Base-by-base conservation (phyloP, 2,888 invertebrate genomes). In the Sepiola atlantica region DNA sequence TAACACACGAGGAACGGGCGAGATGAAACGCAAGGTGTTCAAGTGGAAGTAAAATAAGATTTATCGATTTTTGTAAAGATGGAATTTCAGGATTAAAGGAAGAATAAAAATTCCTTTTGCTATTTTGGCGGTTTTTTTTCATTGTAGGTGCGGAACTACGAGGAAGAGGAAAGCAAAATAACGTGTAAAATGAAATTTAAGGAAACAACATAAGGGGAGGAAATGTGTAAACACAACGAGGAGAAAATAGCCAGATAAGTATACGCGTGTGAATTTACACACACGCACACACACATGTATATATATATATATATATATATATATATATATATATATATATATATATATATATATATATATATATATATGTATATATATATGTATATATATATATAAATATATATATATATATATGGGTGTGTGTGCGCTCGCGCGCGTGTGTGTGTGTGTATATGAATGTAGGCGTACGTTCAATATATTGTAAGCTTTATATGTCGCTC, bases 81-180 rank as follows among this genome's bases (percentile, higher is more conserved):
- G 77, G 77, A 77, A 77, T 77, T 77, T 77, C 77, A n/a, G 77
- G 77, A 77, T 77, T 77, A n/a, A 77, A n/a, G 77, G n/a, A 77
- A 18, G 32, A 77, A 24, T n/a, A 77, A 77, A n/a, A 77, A 14
- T 77, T n/a, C 77, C n/a, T n/a, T 3, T n/a, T 77, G n/a, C n/a
- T 32, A n/a, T 77, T n/a, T 28, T 77, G 28, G 14, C 24, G 1
- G 0, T 77, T 77, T 77, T 32, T 16, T 14, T 21, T 77, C 45
- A 8, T 77, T n/a, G n/a, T 32, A 77, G 77, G 77, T 77, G 77
- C 77, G 77, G 77, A 77, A n/a, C n/a, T 77, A 77, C 77, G 32
- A n/a, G 77, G n/a, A 10, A n/a, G 77, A 77, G 8, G 8, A 45
- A 45, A 45, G 45, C 2, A 45, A 45, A 45, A 45, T 2, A 45